A percentile compares a stretch with the other conserved stretches of the same genome.
Evolutionary conservation across 92 coral and sea anemone genomes (phyloP).

Genomic region (Porites lobata): DNA sequence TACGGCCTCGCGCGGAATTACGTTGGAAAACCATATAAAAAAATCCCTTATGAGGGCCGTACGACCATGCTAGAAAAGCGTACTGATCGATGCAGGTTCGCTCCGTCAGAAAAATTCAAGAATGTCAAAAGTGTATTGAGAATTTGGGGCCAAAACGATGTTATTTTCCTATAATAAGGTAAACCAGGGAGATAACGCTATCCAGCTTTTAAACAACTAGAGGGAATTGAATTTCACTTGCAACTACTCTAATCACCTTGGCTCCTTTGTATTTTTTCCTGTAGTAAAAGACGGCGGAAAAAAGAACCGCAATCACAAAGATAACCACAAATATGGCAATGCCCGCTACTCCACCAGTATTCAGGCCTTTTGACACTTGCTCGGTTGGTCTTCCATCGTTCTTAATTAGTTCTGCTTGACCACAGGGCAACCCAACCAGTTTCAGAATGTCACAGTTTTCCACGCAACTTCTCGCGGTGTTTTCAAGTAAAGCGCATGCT

Average conservation of each 20-base stretch:
- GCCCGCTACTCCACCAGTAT: conserved; percentile 74
- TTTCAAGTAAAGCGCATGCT: conserved; percentile 68
- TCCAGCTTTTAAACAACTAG: no score
- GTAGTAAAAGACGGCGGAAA: conserved; percentile 74
- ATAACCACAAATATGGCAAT: conserved; percentile 61
- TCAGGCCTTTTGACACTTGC: conserved; percentile 36
- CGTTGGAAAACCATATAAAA: no score
- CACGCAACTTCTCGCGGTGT: conserved; percentile 69
- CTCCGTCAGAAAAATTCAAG: no score
- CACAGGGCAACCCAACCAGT: conserved; percentile 53
- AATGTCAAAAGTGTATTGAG: no score
- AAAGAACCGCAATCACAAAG: conserved; percentile 53
- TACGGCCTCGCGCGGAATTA: no score
- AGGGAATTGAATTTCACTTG: no score
- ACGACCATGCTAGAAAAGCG: no score
- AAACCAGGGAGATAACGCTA: no score
- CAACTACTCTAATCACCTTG: conserved; percentile 36
- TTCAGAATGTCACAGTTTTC: conserved; percentile 64
- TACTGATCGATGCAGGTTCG: no score
- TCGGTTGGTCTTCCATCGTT: conserved; percentile 6
- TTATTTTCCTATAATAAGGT: no score
- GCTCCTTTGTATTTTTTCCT: conserved; percentile 76
- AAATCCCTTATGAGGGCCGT: no score
- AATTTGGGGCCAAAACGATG: no score
- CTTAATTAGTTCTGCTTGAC: conserved; percentile 16